Evolutionary conservation across 2,113 vertebrate species (phyloP).

Genomic region (Neopipo cinnamomea): DNA sequence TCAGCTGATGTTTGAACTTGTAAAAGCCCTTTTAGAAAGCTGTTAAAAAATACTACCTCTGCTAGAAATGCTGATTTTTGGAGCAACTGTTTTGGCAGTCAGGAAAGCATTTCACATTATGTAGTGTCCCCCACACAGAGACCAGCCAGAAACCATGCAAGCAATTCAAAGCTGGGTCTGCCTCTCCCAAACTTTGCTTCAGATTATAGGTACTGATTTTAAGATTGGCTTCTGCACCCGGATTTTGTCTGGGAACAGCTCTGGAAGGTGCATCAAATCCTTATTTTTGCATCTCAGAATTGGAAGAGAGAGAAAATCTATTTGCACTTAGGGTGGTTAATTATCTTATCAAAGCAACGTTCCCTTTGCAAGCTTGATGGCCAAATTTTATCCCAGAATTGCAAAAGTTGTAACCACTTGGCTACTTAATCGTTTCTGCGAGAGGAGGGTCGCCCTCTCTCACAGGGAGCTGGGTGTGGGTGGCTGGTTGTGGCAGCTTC

Average conservation of each 20-base stretch:
- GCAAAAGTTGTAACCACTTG: not conserved
- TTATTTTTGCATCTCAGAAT: not conserved
- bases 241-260: not conserved
- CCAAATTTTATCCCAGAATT: not conserved
- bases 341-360: accelerated
- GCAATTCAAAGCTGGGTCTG: not conserved
- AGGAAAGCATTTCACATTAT: accelerated
- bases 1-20: accelerated
- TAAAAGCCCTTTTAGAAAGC: not conserved
- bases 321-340: accelerated
- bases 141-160: not conserved
- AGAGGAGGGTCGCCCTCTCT: not conserved
- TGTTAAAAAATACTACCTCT: not conserved
- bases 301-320: not conserved
- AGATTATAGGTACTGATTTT: accelerated
- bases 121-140: accelerated
- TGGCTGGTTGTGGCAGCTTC: not conserved
- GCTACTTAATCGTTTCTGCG: accelerated
- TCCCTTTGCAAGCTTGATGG: not conserved
- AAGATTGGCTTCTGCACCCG: accelerated
- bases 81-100: not conserved
- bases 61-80: not conserved
- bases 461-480: not conserved
- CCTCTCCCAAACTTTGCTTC: not conserved
- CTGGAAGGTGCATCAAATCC: not conserved